Evolutionary conservation across 92 coral and sea anemone genomes (phyloP).

Genomic region (Pocillopora meandrina): DNA sequence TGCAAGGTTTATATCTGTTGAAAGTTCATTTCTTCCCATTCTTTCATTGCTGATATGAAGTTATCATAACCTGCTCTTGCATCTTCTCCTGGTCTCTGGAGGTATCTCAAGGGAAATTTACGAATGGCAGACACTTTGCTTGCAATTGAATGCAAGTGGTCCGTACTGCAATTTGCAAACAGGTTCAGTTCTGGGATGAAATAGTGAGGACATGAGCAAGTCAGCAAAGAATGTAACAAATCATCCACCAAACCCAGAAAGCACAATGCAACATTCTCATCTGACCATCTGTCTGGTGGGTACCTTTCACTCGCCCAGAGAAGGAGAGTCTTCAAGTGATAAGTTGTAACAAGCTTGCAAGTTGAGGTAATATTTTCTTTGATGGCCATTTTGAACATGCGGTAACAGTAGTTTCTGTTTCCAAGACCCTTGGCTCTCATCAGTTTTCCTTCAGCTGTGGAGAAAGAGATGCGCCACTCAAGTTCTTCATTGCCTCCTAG

Average conservation of each 20-base stretch:
- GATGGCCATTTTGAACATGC: conserved; percentile 42
- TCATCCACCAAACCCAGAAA: conserved; percentile 58
- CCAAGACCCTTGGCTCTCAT: conserved; percentile 8
- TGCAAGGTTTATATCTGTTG: neutral
- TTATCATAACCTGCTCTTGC: conserved; percentile 35
- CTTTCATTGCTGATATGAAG: conserved; percentile 41
- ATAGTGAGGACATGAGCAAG: conserved; percentile 46
- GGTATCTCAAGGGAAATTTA: conserved; percentile 29
- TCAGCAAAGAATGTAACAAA: conserved; percentile 46
- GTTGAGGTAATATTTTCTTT: conserved; percentile 30
- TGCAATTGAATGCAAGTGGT: conserved; percentile 31
- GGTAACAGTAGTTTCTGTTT: conserved; percentile 36
- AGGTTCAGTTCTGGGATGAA: conserved; percentile 50
- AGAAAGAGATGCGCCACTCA: conserved; percentile 67
- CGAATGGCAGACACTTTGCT: conserved; percentile 47
- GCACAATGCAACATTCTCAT: conserved; percentile 37
- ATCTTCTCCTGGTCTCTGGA: conserved; percentile 37
- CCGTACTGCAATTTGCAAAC: conserved; percentile 17
- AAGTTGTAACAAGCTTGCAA: conserved; percentile 28
- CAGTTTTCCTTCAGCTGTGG: conserved; percentile 49
- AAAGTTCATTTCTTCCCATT: conserved; percentile 45
- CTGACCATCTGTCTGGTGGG: conserved; percentile 43
- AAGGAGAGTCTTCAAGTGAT: conserved; percentile 62
- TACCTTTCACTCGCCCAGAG: conserved; percentile 55
- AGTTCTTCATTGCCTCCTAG: conserved; percentile 46